Evolutionary conservation across 1,140 invertebrate species (phyloP).

Genomic region (Diachasma alloeum): DNA sequence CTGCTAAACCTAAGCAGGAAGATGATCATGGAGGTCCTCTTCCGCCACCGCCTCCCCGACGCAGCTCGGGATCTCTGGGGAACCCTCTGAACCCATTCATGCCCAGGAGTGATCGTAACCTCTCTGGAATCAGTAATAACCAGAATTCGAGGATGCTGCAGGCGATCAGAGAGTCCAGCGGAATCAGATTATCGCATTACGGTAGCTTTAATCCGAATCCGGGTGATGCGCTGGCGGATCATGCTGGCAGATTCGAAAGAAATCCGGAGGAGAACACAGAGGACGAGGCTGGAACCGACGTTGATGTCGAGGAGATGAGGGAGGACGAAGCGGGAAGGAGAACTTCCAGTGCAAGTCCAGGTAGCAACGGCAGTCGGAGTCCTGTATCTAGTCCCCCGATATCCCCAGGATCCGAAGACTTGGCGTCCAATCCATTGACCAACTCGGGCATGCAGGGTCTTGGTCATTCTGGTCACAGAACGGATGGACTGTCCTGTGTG

Average conservation of each 20-base stretch:
- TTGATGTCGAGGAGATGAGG: conserved; percentile 33
- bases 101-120: neutral
- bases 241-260: conserved; percentile 3
- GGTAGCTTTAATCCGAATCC: neutral
- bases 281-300: conserved; percentile 27
- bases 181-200: conserved; percentile 4
- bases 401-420: conserved; percentile 59
- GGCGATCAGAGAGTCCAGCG: conserved; percentile 12
- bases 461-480: conserved; percentile 31
- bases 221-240: neutral
- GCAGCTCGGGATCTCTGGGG: conserved; percentile 26
- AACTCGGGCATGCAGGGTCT: conserved; percentile 33
- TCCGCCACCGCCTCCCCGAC: conserved; percentile 17
- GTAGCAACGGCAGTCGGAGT: conserved; percentile 56
- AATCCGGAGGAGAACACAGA: conserved; percentile 25
- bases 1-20: conserved; percentile 39
- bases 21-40: conserved; percentile 32
- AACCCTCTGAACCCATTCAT: conserved; percentile 37
- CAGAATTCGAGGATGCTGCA: conserved; percentile 18
- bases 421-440: conserved; percentile 18
- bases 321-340: conserved; percentile 22
- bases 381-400: conserved; percentile 58
- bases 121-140: neutral
- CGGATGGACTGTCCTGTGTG: conserved; percentile 17
- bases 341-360: conserved; percentile 54